Evolutionary conservation across 1,140 invertebrate genomes (phyloP).

Genomic region (Megalonaias nervosa): DNA sequence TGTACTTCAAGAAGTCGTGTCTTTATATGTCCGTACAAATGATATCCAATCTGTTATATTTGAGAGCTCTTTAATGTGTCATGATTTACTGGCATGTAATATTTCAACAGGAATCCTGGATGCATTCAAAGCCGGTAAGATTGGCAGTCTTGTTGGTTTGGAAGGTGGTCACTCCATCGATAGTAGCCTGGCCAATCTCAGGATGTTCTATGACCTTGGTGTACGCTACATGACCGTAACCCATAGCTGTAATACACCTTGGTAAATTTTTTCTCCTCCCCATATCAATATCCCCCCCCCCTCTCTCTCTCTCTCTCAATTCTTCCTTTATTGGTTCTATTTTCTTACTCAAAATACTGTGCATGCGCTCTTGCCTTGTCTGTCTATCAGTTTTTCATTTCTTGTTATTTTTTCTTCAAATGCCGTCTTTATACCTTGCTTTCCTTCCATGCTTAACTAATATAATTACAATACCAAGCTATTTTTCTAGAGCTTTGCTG

Average conservation of each 20-base stretch:
- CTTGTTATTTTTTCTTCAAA: no score
- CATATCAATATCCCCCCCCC: no score
- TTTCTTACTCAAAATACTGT: no score
- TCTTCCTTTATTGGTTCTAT: no score
- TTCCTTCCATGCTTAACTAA: no score
- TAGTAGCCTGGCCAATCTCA: constrained; percentile 81
- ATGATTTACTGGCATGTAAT: no score
- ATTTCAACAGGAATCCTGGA: constrained; percentile 80
- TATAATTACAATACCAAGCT: no score
- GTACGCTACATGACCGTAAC: constrained; percentile 86
- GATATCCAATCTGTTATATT: not conserved
- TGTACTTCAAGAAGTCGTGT: not conserved
- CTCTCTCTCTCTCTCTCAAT: no score
- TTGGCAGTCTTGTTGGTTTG: constrained; percentile 87
- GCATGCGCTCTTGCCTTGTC: no score
- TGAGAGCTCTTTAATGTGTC: not conserved
- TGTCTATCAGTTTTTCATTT: no score
- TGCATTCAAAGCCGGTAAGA: constrained; percentile 82
- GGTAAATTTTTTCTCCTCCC: constrained; percentile 72
- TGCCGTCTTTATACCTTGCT: no score
- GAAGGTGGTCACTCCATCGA: constrained; percentile 87
- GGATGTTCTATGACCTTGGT: constrained; percentile 83
- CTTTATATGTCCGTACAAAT: not conserved
- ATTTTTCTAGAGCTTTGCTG: no score
- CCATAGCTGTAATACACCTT: constrained; percentile 86